phyloP scores from a whole-genome alignment of 2,113 vertebrate genomes.

The Chiloscyllium plagiosum region DNA sequence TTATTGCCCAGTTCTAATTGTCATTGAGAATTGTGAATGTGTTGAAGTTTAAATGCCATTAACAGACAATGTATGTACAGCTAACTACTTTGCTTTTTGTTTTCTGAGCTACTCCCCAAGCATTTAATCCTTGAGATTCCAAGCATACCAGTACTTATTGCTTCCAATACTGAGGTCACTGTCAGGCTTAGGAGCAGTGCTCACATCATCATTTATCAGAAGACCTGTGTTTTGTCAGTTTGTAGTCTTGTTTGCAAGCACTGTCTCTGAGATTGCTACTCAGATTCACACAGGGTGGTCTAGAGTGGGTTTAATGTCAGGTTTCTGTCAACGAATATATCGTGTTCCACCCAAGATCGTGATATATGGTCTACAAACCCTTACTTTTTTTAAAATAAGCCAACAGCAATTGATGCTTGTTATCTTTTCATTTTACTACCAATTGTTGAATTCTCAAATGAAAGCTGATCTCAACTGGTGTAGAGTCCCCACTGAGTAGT shows the following conservation, averaged over 20 bases:
- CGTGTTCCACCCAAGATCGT: not conserved
- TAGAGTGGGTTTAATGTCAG: not conserved
- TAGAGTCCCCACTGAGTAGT: not conserved
- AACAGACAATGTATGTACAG: not conserved
- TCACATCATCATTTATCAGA: not conserved
- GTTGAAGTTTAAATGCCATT: not conserved
- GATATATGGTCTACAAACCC: not conserved
- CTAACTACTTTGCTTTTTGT: no score
- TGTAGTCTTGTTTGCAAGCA: not conserved
- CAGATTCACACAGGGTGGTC: not conserved
- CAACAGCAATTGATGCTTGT: slow-evolving; percentile 7
- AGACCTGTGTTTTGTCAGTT: slow-evolving; percentile 29
- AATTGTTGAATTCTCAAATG: not conserved
- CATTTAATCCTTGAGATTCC: not conserved
- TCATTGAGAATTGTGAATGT: not conserved
- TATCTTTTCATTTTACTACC: not conserved
- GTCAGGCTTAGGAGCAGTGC: not conserved
- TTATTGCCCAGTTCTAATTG: not conserved
- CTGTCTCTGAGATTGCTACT: not conserved
- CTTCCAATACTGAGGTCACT: not conserved
- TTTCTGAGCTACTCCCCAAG: not conserved
- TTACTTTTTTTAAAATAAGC: not conserved
- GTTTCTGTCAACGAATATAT: not conserved
- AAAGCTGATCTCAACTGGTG: not conserved
- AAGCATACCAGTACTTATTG: slow-evolving; percentile 20